Conservation (phyloP, 2,113 vertebrate genomes). For the Neolamprologus longior region DNA sequence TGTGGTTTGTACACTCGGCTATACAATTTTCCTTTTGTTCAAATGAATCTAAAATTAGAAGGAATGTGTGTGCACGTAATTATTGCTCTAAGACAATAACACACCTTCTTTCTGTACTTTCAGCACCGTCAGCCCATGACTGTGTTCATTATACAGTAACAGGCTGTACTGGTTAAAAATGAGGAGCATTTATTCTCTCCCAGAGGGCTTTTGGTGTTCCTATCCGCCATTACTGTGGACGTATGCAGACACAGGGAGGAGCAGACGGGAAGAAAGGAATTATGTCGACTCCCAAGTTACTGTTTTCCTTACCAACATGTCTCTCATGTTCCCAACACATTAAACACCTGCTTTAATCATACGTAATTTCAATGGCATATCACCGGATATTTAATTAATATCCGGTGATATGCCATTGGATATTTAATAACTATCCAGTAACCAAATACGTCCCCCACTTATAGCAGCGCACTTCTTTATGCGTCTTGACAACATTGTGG, state of each 20-base stretch:
- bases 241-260: neutral
- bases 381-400: neutral
- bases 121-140: neutral
- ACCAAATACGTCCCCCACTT: neutral
- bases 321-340: neutral
- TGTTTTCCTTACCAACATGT: neutral
- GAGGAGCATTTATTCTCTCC: neutral
- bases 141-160: no score
- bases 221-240: neutral
- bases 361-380: neutral
- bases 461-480: neutral
- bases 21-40: neutral
- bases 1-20: neutral
- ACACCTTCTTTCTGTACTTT: neutral
- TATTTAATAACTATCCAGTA: neutral
- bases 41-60: neutral
- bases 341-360: neutral
- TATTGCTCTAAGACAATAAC: no score
- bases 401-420: neutral
- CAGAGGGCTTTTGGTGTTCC: slow-evolving; percentile 16
- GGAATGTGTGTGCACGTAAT: neutral
- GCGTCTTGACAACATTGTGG: neutral
- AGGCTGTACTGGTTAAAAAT: neutral
- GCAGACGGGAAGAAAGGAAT: neutral
- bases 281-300: neutral